Base-by-base conservation (phyloP, 2,888 invertebrate genomes). In the Scelioninae gen. 1 region DNA sequence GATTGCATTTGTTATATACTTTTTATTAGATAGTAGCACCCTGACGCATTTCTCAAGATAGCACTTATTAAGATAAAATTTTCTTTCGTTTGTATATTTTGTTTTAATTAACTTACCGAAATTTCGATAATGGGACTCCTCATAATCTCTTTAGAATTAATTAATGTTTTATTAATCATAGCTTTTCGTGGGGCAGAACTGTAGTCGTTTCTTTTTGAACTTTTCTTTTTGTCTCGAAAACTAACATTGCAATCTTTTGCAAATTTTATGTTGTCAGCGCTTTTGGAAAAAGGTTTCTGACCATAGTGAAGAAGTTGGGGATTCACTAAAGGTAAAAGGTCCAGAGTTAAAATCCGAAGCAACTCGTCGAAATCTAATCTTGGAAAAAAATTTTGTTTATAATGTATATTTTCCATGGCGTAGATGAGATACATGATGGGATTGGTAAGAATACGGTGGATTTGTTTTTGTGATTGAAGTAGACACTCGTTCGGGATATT, bases 351-450 rank as follows among this genome's bases (percentile, higher is more conserved):
- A 84, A 95, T 94, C 81, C 93, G 92, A 84, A 95, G 94, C 2
- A 96, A 90, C 85, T 93, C 93, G 55, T 93, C 93, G 65, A 93
- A 94, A 87, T 96, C 93, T 11, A 95, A 92, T 51, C 92, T 91
- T 0, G 96, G 95, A 90, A 95, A 96, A 88, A 95, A 96, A 51
- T 94, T 93, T 13, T 93, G 92, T 0, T 92, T 93, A 86, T 95
- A 95, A 84, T 94, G 93, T 7, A 97, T 92, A 91, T 96, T 96
- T 82, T 95, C 93, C 83, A 97, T 89, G 0, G 96, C 95, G 83
- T 94, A 93, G 38, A 97, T 93, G 3, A 96, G 91, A 90, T 96
- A 95, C 93, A 95, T 94, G 0, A 96, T 93, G 0, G 96, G 96
- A 83, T 95, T 94, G 88, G 96, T 95, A 1, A 95, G 92, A 43